Conservation (phyloP, 1,140 invertebrate species). For the Bombus impatiens region DNA sequence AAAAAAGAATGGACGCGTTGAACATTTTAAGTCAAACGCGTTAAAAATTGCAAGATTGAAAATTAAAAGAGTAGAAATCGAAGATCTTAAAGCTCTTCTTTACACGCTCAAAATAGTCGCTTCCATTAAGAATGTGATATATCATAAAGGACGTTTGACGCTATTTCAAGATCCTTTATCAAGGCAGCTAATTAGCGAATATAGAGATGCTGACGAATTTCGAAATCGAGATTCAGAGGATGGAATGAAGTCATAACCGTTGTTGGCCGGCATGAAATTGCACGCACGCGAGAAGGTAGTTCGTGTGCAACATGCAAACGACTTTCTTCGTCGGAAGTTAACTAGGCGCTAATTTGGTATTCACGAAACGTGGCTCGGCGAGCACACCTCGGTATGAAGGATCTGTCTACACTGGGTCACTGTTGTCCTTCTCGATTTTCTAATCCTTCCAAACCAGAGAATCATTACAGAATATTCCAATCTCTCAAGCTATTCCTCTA, state of each 20-base stretch:
- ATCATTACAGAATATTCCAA: neutral
- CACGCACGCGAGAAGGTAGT: conserved; percentile 40
- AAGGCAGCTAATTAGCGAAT: neutral
- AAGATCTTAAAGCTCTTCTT: neutral
- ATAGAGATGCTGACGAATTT: neutral
- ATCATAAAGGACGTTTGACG: neutral
- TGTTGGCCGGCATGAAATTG: conserved; percentile 30
- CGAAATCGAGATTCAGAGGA: neutral
- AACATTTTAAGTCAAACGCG: neutral
- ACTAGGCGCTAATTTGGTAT: conserved; percentile 67
- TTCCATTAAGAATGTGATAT: no score
- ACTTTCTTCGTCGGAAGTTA: conserved; percentile 58
- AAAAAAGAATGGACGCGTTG: neutral
- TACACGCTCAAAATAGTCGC: neutral
- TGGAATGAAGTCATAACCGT: conserved; percentile 39
- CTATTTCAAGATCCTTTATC: neutral
- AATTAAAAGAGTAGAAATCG: neutral
- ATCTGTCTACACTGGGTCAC: conserved; percentile 26
- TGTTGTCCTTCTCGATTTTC: conserved; percentile 38
- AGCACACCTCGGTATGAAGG: conserved; percentile 43
- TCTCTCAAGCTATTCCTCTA: no score
- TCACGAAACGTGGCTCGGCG: conserved; percentile 50
- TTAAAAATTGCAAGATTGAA: neutral
- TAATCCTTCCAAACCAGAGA: neutral
- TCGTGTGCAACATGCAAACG: conserved; percentile 57